A percentile compares a stretch with the other conserved stretches of the same genome.
Conservation (phyloP, 2,113 vertebrate species). For the Esox niger region DNA sequence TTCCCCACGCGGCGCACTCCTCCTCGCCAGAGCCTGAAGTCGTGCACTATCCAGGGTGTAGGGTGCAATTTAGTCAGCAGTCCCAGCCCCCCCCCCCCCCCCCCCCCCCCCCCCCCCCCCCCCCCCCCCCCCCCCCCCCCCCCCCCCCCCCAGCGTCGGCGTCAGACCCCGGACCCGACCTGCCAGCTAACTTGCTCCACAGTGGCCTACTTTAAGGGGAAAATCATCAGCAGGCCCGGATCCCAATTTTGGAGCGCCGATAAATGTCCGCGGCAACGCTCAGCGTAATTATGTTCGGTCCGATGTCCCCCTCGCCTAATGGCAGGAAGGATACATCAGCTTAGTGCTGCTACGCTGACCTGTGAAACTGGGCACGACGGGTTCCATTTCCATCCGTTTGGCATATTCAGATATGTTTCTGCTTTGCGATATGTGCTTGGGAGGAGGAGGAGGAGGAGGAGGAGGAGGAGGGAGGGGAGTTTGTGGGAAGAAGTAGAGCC, state of each 20-base stretch:
- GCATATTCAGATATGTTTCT: slow-evolving; percentile 28
- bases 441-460: no score
- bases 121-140: no score
- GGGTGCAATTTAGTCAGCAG: no score
- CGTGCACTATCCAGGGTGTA: no score
- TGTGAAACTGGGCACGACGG: neutral
- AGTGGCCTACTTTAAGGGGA: slow-evolving; percentile 61
- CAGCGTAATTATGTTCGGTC: slow-evolving; percentile 64
- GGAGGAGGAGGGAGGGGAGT: neutral
- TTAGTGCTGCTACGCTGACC: slow-evolving; percentile 23
- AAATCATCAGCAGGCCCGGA: slow-evolving; percentile 57
- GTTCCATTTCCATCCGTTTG: slow-evolving; percentile 1
- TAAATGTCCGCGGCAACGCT: slow-evolving; percentile 66
- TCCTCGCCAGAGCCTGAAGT: no score
- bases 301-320: slow-evolving; percentile 54
- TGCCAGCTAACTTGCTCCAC: slow-evolving; percentile 66
- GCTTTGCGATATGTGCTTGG: slow-evolving; percentile 14
- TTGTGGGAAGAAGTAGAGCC: slow-evolving; percentile 28
- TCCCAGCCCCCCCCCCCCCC: no score
- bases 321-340: slow-evolving; percentile 52
- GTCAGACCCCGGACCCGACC: slow-evolving; percentile 45
- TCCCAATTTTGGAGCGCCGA: slow-evolving; percentile 42
- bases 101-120: no score
- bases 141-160: slow-evolving; percentile 9
- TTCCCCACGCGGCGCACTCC: no score